Conservation (phyloP, 53 echinoderm and acorn worm species). For the Echinarachnius parma region DNA sequence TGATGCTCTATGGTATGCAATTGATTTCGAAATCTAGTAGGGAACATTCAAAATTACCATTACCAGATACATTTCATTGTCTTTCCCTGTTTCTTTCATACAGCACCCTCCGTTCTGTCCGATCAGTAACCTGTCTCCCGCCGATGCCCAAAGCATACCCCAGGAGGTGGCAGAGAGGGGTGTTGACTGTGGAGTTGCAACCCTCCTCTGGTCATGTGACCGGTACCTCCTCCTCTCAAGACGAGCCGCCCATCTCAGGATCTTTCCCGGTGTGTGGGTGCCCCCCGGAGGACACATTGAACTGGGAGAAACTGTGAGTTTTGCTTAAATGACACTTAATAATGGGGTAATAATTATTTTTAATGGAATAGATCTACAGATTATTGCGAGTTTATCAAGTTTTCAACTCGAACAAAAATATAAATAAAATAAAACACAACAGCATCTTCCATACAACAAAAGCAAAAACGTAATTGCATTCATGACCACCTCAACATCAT, state of each 20-base stretch:
- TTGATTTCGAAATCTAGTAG: no score
- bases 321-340: no score
- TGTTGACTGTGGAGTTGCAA: slow-evolving; percentile 74
- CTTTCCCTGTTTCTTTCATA: background rate
- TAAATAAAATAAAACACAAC: background rate
- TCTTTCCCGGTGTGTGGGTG: slow-evolving; percentile 78
- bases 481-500: no score
- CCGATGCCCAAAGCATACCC: slow-evolving; percentile 40
- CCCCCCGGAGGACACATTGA: slow-evolving; percentile 83
- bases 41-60: no score
- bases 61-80: no score
- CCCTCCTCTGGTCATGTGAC: slow-evolving; percentile 64
- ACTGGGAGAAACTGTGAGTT: slow-evolving; percentile 65
- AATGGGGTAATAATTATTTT: no score
- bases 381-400: no score
- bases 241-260: slow-evolving; percentile 55
- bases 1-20: no score
- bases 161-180: slow-evolving; percentile 54
- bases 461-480: no score
- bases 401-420: no score
- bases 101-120: slow-evolving; percentile 77
- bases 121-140: slow-evolving; percentile 31
- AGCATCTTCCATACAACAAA: no score
- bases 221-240: slow-evolving; percentile 71
- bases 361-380: background rate